Percentiles rank a stretch among this genome's conserved stretches.
Evolutionary conservation across 2,888 invertebrate species (phyloP).

Genomic region (Conistra vaccinii): DNA sequence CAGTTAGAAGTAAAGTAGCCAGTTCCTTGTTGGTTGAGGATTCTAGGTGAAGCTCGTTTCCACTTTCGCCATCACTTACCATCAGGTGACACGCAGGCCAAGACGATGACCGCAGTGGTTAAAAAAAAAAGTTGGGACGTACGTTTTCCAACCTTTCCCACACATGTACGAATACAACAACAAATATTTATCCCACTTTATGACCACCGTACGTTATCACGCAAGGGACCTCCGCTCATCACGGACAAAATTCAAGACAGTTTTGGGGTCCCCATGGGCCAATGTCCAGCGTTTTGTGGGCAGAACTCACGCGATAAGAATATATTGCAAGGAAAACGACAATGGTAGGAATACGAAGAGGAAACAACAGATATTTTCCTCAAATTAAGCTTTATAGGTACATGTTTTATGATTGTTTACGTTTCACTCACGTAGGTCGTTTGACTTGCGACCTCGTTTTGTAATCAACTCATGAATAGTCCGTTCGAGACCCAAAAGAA

Average conservation of each 20-base stretch:
- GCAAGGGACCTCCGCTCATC: constrained; percentile 40
- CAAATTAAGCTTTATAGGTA: constrained; percentile 17
- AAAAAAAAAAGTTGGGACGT: too few species aligned
- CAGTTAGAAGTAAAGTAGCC: too few species aligned
- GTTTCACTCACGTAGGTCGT: background rate
- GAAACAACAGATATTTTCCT: constrained; percentile 17
- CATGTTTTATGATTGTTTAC: constrained; percentile 2
- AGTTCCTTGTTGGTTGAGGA: too few species aligned
- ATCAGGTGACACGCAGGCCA: too few species aligned
- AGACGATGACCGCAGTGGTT: too few species aligned
- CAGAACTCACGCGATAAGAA: constrained; percentile 61
- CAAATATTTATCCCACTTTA: constrained; percentile 39
- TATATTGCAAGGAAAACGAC: constrained; percentile 48
- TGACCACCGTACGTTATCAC: constrained; percentile 43
- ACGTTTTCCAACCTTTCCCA: background rate
- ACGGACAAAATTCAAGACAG: constrained; percentile 57
- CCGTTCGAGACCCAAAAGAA: background rate
- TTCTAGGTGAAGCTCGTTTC: too few species aligned
- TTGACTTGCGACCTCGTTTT: constrained; percentile 5
- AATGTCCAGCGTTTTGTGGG: constrained; percentile 48
- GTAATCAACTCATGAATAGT: constrained; percentile 6
- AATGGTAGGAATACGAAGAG: background rate
- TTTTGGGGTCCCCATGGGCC: constrained; percentile 60
- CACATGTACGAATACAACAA: constrained; percentile 14
- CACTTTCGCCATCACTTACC: too few species aligned